Evolutionary conservation across 2,888 invertebrate species (phyloP).

Genomic region (Choreutis nemorana): DNA sequence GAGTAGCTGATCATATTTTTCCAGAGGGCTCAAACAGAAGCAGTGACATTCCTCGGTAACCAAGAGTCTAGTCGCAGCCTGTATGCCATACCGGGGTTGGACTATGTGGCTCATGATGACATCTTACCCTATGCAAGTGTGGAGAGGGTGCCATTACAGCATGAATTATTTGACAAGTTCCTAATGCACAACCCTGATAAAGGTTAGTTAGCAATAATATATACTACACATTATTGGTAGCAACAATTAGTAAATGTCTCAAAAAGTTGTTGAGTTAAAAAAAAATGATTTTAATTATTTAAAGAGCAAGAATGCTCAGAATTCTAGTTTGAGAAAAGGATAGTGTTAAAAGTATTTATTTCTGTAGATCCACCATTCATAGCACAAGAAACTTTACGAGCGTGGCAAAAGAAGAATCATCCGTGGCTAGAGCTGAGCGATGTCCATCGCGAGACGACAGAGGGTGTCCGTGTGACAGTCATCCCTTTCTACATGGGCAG

Average conservation of each 20-base stretch:
- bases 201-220: constrained; percentile 63
- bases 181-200: constrained; percentile 80
- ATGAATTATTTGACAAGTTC: constrained; percentile 97
- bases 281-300: no score
- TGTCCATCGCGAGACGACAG: constrained; percentile 97
- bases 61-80: constrained; percentile 94
- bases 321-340: no score
- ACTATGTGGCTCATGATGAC: constrained; percentile 98
- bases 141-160: constrained; percentile 89
- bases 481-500: constrained; percentile 99
- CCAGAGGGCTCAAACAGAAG: constrained; percentile 97
- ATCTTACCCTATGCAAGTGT: constrained; percentile 92
- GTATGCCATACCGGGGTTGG: constrained; percentile 96
- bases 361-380: constrained; percentile 81
- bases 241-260: no score
- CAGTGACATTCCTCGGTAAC: constrained; percentile 96
- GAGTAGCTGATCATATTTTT: constrained; percentile 13
- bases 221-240: no score
- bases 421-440: constrained; percentile 96
- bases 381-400: constrained; percentile 87
- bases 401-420: constrained; percentile 98
- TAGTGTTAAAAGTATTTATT: no score
- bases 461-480: constrained; percentile 94
- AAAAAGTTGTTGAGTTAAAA: no score
- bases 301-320: no score